phyloP scores from a whole-genome alignment of 2,113 vertebrate genomes.

The Tragelaphus scriptus region DNA sequence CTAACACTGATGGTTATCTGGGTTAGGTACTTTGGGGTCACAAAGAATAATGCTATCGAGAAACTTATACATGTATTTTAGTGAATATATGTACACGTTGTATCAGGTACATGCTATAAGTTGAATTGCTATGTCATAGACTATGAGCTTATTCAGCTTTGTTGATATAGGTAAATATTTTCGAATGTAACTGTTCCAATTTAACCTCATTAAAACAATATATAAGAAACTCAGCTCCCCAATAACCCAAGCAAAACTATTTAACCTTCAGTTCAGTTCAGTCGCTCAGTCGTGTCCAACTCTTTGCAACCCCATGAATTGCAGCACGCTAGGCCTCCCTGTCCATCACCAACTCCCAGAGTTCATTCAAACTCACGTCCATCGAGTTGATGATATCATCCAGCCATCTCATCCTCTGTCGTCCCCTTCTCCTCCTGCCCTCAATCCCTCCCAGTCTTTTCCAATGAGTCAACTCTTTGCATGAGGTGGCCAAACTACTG shows the following conservation, averaged over 20 bases:
- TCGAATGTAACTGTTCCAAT: neutral
- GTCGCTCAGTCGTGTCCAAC: no score
- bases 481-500: no score
- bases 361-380: no score
- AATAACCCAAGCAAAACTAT: neutral
- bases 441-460: no score
- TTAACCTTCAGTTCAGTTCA: neutral
- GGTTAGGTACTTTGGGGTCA: neutral
- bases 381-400: no score
- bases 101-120: neutral
- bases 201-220: neutral
- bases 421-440: no score
- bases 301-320: no score
- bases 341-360: no score
- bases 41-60: neutral
- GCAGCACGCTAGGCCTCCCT: no score
- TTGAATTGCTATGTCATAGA: neutral
- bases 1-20: neutral
- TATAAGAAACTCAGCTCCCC: neutral
- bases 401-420: no score
- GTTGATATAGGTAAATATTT: neutral
- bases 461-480: no score
- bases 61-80: neutral
- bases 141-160: neutral
- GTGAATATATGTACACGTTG: neutral